phyloP scores from a whole-genome alignment of 2,888 invertebrate species.

The Drosophila anceps region DNA sequence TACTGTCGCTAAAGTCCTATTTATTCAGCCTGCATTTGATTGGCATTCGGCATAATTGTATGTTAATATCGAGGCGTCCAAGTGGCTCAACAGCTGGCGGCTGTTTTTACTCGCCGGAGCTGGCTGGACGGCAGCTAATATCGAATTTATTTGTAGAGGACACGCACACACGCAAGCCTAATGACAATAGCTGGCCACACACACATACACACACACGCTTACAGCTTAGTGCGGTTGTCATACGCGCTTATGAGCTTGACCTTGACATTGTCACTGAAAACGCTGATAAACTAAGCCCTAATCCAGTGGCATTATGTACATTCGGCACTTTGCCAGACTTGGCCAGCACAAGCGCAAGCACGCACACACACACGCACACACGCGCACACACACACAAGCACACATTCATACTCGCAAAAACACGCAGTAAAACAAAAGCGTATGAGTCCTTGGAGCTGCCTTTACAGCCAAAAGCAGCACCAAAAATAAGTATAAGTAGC shows the following conservation, averaged over 20 bases:
- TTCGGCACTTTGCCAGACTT: constrained; percentile 74
- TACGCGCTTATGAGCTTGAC: constrained; percentile 79
- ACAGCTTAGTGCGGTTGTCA: constrained; percentile 65
- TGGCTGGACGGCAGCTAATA: constrained; percentile 50
- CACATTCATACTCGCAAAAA: not conserved
- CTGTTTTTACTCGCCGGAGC: constrained; percentile 4
- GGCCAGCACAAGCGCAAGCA: constrained; percentile 36
- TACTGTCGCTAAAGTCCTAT: constrained; percentile 4
- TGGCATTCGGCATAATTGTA: constrained; percentile 74
- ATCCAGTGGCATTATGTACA: constrained; percentile 79
- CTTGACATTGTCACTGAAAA: constrained; percentile 78
- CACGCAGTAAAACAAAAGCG: constrained; percentile 37
- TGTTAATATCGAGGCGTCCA: constrained; percentile 64
- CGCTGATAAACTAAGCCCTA: constrained; percentile 79
- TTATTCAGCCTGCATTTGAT: constrained; percentile 65
- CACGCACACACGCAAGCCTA: constrained; percentile 26
- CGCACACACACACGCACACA: constrained; percentile 26
- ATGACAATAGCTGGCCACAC: constrained; percentile 33
- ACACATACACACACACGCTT: constrained; percentile 4
- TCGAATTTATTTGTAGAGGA: constrained; percentile 62
- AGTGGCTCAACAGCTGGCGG: constrained; percentile 71
- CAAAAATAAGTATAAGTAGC: not conserved
- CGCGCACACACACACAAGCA: constrained; percentile 2
- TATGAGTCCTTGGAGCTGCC: constrained; percentile 16
- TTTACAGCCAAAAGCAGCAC: constrained; percentile 5